phyloP scores from a whole-genome alignment of 2,797 vertebrate genomes.

The Lithobates sylvaticus region DNA sequence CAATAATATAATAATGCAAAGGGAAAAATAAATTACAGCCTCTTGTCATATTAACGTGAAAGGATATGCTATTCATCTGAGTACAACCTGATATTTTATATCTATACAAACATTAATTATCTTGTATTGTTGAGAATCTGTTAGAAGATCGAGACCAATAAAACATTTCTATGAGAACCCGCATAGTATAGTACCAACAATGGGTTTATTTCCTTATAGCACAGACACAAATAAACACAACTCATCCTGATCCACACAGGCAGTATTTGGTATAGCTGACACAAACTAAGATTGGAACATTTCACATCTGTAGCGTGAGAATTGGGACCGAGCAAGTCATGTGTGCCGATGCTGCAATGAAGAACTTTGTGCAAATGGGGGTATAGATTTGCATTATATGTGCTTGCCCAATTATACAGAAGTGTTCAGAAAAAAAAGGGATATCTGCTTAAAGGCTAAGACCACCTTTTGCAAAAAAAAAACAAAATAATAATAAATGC shows the following conservation, averaged over 20 bases:
- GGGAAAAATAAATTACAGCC: no score
- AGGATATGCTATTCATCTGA: no score
- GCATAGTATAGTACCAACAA: conserved; percentile 16
- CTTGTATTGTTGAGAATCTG: not conserved
- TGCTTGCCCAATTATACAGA: no score
- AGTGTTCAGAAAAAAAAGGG: no score
- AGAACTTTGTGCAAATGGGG: conserved; percentile 18
- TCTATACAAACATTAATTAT: not conserved
- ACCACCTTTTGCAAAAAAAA: no score
- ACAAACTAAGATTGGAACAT: conserved; percentile 17
- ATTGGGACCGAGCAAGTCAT: conserved; percentile 6
- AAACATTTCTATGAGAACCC: not conserved
- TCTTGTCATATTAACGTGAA: no score
- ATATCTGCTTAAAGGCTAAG: no score
- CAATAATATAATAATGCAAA: no score
- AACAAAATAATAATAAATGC: no score
- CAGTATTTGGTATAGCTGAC: conserved; percentile 19
- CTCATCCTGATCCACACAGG: conserved; percentile 26
- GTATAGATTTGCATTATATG: not conserved
- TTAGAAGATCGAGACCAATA: not conserved
- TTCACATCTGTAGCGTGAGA: conserved; percentile 54
- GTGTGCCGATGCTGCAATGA: not conserved
- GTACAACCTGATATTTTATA: no score
- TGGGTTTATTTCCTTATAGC: conserved; percentile 15
- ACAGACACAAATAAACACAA: conserved; percentile 54